Base-by-base conservation (phyloP, 2,113 vertebrate species). In the Heterotilapia buettikoferi region DNA sequence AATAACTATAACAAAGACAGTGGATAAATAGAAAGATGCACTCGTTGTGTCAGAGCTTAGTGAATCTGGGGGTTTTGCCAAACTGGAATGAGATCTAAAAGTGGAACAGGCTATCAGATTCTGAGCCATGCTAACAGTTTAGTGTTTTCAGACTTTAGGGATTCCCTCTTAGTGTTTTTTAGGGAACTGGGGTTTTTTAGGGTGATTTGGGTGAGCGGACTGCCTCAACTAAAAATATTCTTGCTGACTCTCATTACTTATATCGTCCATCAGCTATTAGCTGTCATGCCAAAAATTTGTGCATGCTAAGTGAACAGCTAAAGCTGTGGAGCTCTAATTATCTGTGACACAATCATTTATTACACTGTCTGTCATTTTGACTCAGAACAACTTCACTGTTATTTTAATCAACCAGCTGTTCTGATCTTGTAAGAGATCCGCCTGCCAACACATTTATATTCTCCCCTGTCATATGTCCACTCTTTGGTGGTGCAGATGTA, bases 381-480 rank as follows among this genome's bases (percentile, higher is more conserved):
- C 40, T 87, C 13, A 59, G 19, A 83, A 66, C 57, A 56, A 57
- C 73, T 40, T 36, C 2, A 7, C 52, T 61, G 36, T 31, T 52
- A 56, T 63, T 88, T 83, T 50, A 63, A 90, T 84, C 84, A 71
- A 50, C 56, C 83, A 86, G 89, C 56, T 89, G 85, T 80, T 85
- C 52, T 12, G n/a, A 50, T 82, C 50, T 52, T 21, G 9, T 29
- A 43, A 52, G 36, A n/a, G 63, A 83, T 36, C 86, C 71, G 78
- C 82, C 82, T 73, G 57, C 21, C 31, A 2, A 54, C 9, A 21
- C 19, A 43, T 57, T 7, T 16, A 8, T 57, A 40, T 76, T 36
- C 26, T 56, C 63, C 19, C 1, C 21, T 33, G 7, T 24, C 38
- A 21, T 2, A 26, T 53, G 36, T 18, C 21, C 26, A 9, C 16